Conservation (phyloP, 2,113 vertebrate species). For the Nannobrachium achirus region DNA sequence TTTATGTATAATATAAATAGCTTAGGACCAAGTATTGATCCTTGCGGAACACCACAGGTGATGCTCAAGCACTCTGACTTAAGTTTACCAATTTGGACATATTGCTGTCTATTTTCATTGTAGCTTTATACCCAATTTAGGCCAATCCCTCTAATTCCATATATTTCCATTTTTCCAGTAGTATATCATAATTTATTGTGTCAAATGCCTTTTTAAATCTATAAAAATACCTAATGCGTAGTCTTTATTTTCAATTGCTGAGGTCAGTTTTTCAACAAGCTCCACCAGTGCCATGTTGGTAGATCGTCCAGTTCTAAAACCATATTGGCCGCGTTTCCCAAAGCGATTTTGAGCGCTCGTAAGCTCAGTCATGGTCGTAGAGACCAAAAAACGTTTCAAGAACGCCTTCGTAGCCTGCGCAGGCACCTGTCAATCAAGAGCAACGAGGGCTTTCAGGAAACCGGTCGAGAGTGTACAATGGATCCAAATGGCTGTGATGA, state of each 20-base stretch:
- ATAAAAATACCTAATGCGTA: constrained; percentile 5
- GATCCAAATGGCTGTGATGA: no score
- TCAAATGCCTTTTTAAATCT: constrained; percentile 19
- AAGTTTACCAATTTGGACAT: neutral
- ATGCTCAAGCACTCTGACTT: neutral
- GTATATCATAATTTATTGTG: neutral
- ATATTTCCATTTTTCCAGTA: neutral
- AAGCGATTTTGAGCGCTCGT: no score
- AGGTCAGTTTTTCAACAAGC: neutral
- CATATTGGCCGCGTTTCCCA: no score
- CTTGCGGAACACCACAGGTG: neutral
- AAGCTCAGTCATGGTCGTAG: no score
- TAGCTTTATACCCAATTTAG: neutral
- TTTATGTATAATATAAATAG: no score
- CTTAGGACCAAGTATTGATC: neutral
- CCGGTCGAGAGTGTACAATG: no score
- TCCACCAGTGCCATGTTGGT: constrained; percentile 5
- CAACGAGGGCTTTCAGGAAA: no score
- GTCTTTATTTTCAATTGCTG: neutral
- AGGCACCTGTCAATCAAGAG: no score
- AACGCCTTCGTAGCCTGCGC: neutral
- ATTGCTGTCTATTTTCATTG: no score
- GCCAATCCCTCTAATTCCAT: constrained; percentile 6
- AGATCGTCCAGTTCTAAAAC: no score
- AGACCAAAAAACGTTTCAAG: constrained; percentile 10